These are phyloP conservation scores for Microctonus brassicae DNA, from an alignment of 2,888 invertebrate genomes.

Conservation along the genomic window DNA sequence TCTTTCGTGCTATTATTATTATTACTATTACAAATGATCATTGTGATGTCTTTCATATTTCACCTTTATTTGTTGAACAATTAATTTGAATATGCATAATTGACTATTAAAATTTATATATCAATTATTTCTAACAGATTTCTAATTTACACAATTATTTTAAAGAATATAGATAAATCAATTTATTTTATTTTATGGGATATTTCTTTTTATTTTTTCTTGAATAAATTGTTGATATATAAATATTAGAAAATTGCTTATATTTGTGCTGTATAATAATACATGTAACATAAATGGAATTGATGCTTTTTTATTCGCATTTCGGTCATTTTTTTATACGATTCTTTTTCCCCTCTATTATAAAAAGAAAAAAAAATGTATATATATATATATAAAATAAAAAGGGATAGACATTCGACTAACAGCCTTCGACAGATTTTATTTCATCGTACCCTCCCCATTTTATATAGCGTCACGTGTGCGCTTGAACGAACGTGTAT, in stretches of 20 bases:
- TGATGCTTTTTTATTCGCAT: not conserved
- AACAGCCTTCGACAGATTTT: constrained; percentile 36
- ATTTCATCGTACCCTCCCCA: constrained; percentile 23
- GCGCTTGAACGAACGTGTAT: constrained; percentile 35
- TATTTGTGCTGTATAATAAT: not conserved
- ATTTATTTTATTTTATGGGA: too few species aligned
- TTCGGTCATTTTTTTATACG: not conserved
- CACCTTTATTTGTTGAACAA: not conserved
- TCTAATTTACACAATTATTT: not conserved
- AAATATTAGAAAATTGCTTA: too few species aligned
- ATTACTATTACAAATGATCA: too few species aligned
- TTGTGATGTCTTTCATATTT: too few species aligned
- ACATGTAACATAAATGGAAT: too few species aligned
- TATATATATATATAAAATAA: not conserved
- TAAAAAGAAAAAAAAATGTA: not conserved
- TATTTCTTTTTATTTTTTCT: too few species aligned
- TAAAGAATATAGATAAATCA: not conserved
- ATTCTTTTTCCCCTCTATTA: not conserved
- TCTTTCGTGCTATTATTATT: too few species aligned
- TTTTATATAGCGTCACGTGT: constrained; percentile 44
- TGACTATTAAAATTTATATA: not conserved
- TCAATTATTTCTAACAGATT: not conserved
- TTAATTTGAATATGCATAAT: not conserved
- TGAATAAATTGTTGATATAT: too few species aligned
- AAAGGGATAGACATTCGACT: constrained; percentile 36